These are phyloP conservation scores for Macaria liturata DNA, from an alignment of 2,888 invertebrate species.

Conservation along the genomic window DNA sequence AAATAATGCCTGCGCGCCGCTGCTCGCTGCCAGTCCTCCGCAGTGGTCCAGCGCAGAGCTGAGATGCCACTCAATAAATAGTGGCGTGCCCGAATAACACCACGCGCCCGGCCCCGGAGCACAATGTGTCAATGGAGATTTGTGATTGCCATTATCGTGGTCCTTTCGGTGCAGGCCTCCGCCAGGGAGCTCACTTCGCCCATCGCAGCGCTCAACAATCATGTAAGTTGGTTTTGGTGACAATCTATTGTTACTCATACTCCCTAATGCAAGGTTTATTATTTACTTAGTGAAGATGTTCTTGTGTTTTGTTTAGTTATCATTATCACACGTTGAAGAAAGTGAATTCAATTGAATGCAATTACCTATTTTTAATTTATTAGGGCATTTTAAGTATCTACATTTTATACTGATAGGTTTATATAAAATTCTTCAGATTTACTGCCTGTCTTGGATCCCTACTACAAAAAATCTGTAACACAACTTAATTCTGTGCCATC, in stretches of 20 bases:
- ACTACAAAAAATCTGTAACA: no score
- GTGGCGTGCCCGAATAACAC: slow-evolving; percentile 53
- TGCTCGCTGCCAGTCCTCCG: slow-evolving; percentile 68
- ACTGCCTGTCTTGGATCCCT: no score
- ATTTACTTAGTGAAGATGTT: no score
- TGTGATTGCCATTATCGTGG: slow-evolving; percentile 69
- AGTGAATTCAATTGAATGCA: no score
- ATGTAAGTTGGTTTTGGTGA: slow-evolving; percentile 49
- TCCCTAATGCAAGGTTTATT: no score
- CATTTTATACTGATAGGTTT: no score
- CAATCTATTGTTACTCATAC: neutral
- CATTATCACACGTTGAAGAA: no score
- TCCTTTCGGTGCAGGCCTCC: slow-evolving; percentile 50
- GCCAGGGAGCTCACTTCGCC: slow-evolving; percentile 61
- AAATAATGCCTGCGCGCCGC: slow-evolving; percentile 73
- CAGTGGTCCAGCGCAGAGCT: slow-evolving; percentile 63
- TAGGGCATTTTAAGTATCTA: no score
- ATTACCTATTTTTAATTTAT: no score
- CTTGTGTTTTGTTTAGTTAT: no score
- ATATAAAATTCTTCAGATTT: no score
- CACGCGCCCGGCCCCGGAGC: slow-evolving; percentile 48
- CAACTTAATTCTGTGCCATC: no score
- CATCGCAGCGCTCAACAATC: slow-evolving; percentile 57
- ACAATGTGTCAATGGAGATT: slow-evolving; percentile 79
- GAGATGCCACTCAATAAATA: slow-evolving; percentile 77